Conservation (phyloP, 1,140 invertebrate species). For the Drosophila ananassae region DNA sequence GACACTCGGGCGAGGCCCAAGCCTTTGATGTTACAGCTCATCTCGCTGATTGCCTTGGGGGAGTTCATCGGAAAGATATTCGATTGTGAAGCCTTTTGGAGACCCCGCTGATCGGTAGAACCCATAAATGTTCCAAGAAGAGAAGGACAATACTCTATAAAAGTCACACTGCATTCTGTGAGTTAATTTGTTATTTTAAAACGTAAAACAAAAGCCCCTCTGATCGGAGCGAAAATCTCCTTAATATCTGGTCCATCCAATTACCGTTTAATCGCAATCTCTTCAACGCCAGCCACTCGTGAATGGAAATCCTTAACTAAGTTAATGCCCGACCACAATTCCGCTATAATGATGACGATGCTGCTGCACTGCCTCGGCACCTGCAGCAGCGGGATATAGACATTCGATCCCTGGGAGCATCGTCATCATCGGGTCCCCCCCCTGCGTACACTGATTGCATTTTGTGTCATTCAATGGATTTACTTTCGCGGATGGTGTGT, state of each 20-base stretch:
- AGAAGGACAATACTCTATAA: not conserved
- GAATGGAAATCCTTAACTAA: slow-evolving; percentile 47
- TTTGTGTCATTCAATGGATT: slow-evolving; percentile 54
- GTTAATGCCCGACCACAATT: slow-evolving; percentile 36
- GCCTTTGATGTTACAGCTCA: slow-evolving; percentile 65
- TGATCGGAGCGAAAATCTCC: slow-evolving; percentile 17
- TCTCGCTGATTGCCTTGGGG: slow-evolving; percentile 14
- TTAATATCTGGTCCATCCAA: slow-evolving; percentile 34
- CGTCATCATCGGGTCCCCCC: not conserved
- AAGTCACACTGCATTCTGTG: not conserved
- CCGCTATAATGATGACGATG: slow-evolving; percentile 2
- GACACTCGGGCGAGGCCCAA: slow-evolving; percentile 24
- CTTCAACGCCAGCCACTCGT: slow-evolving; percentile 23
- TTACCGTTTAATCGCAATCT: slow-evolving; percentile 46
- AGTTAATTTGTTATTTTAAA: not conserved
- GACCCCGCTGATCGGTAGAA: not conserved
- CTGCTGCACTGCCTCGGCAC: not conserved
- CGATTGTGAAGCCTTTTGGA: slow-evolving; percentile 14
- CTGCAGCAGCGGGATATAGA: slow-evolving; percentile 8
- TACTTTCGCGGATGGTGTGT: slow-evolving; percentile 18
- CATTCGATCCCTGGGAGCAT: slow-evolving; percentile 23
- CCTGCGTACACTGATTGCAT: slow-evolving; percentile 51
- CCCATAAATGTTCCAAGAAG: not conserved
- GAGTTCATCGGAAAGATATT: slow-evolving; percentile 16
- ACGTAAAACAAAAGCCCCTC: slow-evolving; percentile 2